These are phyloP conservation scores for Halichoerus grypus DNA, from an alignment of 2,113 vertebrate genomes.

Conservation along the genomic window DNA sequence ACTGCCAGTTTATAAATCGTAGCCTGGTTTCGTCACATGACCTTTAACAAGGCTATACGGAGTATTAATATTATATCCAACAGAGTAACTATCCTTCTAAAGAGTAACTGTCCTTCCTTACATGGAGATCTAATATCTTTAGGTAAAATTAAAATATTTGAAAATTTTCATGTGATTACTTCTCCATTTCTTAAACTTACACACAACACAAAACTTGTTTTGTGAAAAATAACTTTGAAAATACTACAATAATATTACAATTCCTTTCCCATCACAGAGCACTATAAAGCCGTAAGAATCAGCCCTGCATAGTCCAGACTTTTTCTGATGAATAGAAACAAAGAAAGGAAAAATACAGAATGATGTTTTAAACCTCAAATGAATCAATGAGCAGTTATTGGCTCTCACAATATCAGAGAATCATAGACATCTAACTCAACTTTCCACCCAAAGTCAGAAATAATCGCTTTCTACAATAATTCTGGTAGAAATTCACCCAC, in stretches of 20 bases:
- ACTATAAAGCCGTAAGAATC: background rate
- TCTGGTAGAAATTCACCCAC: background rate
- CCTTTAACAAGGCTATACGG: background rate
- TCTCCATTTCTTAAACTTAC: conserved; percentile 4
- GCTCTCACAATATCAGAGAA: background rate
- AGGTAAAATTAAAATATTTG: background rate
- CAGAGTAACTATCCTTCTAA: background rate
- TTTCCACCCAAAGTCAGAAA: background rate
- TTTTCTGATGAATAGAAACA: background rate
- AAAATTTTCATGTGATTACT: background rate
- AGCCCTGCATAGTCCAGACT: background rate
- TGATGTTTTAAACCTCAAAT: background rate
- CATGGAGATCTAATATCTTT: background rate
- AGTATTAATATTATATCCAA: background rate
- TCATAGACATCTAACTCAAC: background rate
- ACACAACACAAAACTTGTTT: background rate
- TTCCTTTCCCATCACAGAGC: background rate
- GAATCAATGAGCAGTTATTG: background rate
- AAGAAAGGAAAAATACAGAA: background rate
- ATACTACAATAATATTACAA: background rate
- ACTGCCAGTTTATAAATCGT: background rate
- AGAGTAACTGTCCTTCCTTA: background rate
- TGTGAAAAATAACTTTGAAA: conserved; percentile 46
- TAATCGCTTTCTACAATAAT: background rate
- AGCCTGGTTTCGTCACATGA: background rate